These are phyloP conservation scores for Oscheius sp. DNA, from an alignment of 2,888 invertebrate genomes.

Conservation along the genomic window DNA sequence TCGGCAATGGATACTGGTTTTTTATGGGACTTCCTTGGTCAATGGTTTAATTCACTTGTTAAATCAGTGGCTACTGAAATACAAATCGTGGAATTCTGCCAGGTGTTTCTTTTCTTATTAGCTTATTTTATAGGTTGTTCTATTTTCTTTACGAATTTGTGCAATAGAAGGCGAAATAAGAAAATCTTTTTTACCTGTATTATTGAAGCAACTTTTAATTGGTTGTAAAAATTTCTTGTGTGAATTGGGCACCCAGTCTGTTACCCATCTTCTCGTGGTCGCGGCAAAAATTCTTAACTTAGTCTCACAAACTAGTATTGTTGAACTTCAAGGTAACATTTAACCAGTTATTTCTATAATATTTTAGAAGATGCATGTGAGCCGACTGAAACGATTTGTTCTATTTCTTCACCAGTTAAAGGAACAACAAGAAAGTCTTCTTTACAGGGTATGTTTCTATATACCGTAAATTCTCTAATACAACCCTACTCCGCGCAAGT, in stretches of 20 bases:
- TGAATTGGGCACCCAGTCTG: not conserved
- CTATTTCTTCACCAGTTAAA: not conserved
- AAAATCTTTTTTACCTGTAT: conserved; percentile 9
- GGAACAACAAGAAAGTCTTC: not conserved
- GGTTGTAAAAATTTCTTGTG: conserved; percentile 1
- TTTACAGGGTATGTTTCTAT: not conserved
- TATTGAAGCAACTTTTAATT: conserved; percentile 4
- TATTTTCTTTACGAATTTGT: conserved; percentile 12
- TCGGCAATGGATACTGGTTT: conserved; percentile 80
- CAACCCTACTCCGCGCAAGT: too few relatives aligned
- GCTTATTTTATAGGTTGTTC: conserved; percentile 17
- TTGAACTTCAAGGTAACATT: conserved; percentile 12
- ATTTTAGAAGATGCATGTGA: conserved; percentile 7
- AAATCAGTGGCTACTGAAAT: conserved; percentile 19
- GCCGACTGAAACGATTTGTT: not conserved
- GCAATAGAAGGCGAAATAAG: conserved; percentile 17
- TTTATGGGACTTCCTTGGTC: conserved; percentile 82
- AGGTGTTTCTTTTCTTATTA: conserved; percentile 9
- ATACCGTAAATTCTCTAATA: too few relatives aligned
- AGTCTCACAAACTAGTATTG: not conserved
- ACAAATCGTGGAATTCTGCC: conserved; percentile 3
- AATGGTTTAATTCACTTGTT: conserved; percentile 69
- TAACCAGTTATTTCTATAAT: not conserved
- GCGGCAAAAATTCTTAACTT: not conserved
- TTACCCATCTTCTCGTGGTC: not conserved